Conservation (phyloP, 1,140 invertebrate genomes). For the Ladona fulva region DNA sequence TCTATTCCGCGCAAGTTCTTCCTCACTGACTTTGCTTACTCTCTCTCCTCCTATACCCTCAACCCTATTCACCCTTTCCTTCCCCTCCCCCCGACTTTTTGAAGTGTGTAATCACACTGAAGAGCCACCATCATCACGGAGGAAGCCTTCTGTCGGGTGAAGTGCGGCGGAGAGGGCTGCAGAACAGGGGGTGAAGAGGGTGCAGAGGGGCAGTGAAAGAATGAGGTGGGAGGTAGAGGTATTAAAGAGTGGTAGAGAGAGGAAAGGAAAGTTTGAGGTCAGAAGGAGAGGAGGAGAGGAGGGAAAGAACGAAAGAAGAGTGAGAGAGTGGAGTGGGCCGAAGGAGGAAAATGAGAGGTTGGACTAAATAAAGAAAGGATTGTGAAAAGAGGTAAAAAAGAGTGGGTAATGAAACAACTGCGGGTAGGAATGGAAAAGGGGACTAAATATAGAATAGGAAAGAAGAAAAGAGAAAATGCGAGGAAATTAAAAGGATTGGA, state of each 20-base stretch:
- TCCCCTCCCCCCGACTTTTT: neutral
- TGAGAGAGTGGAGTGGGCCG: neutral
- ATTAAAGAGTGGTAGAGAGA: neutral
- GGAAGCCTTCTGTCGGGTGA: neutral
- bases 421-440: neutral
- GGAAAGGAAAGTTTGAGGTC: no score
- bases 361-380: neutral
- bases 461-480: no score
- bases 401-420: neutral
- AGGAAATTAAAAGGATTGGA: no score
- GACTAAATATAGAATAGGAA: neutral
- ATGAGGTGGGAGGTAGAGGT: neutral
- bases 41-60: neutral
- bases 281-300: no score
- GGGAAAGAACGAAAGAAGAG: no score
- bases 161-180: no score
- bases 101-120: conserved; percentile 2
- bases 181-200: neutral
- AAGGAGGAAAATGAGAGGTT: neutral
- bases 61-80: neutral
- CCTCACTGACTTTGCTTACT: neutral
- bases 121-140: neutral
- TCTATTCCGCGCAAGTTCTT: neutral
- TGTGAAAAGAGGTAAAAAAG: neutral
- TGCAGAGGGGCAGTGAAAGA: neutral